Conservation (phyloP, 1,140 invertebrate genomes). For the Coboldia fuscipes region DNA sequence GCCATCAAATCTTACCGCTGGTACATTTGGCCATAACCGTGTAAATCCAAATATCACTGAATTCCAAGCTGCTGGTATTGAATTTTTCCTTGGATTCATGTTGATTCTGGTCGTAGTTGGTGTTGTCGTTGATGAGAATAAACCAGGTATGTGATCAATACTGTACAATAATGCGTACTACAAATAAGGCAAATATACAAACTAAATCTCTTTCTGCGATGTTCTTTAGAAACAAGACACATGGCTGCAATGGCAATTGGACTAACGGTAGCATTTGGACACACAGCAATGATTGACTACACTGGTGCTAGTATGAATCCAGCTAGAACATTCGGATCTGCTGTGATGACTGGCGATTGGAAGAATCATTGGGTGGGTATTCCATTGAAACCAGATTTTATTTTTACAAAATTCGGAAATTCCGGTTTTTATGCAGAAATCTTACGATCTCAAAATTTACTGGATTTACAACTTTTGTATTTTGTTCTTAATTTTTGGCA, state of each 20-base stretch:
- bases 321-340: constrained; percentile 66
- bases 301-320: constrained; percentile 83
- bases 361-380: constrained; percentile 60
- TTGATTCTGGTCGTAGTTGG: constrained; percentile 72
- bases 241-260: constrained; percentile 78
- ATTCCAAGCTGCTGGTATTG: constrained; percentile 56
- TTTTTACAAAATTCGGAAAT: neutral
- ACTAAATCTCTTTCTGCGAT: too few species aligned
- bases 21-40: constrained; percentile 37
- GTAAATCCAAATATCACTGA: constrained; percentile 31
- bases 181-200: too few species aligned
- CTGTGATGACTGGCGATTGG: constrained; percentile 56
- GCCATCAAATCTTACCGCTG: constrained; percentile 33
- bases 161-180: too few species aligned
- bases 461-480: too few species aligned
- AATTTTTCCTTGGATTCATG: constrained; percentile 71
- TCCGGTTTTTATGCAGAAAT: neutral
- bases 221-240: constrained; percentile 66
- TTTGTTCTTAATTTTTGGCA: too few species aligned
- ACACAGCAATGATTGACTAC: constrained; percentile 64
- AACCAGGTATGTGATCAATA: constrained; percentile 51
- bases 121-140: constrained; percentile 55
- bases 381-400: neutral
- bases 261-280: constrained; percentile 60
- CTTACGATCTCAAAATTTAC: too few species aligned